Conservation (phyloP, 2,113 vertebrate species). For the Tachysurus vachellii region DNA sequence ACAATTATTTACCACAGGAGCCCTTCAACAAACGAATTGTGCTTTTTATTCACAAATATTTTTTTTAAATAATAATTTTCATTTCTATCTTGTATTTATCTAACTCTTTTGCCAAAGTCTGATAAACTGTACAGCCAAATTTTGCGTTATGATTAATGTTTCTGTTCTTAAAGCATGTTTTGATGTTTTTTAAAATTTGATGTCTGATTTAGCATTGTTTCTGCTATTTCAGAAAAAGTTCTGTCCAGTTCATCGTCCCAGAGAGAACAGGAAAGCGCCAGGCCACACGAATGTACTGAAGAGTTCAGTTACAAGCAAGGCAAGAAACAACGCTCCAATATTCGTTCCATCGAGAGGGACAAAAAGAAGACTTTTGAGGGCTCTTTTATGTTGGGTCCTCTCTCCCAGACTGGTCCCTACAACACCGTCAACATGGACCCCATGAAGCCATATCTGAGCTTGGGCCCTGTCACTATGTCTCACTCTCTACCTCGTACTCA, state of each 20-base stretch:
- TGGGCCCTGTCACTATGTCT: constrained; percentile 90
- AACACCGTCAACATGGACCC: constrained; percentile 85
- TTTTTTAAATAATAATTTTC: background rate
- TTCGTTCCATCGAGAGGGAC: constrained; percentile 88
- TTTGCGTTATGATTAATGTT: background rate
- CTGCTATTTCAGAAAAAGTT: constrained; percentile 32
- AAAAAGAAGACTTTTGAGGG: constrained; percentile 91
- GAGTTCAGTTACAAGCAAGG: constrained; percentile 88
- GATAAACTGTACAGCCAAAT: background rate
- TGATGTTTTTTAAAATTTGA: background rate
- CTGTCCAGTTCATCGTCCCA: constrained; percentile 71
- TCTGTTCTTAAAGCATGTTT: background rate
- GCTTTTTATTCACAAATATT: background rate
- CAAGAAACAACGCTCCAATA: constrained; percentile 83
- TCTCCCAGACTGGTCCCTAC: constrained; percentile 82
- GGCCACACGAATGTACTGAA: constrained; percentile 74
- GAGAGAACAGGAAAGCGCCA: constrained; percentile 75
- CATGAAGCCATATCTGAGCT: constrained; percentile 96
- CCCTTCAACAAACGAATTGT: background rate
- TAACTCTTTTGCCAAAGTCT: background rate
- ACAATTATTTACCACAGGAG: background rate
- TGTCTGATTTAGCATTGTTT: background rate
- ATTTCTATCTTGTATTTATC: background rate
- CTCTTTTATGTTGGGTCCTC: constrained; percentile 90
- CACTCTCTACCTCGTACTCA: constrained; percentile 85